A percentile compares a stretch with the other conserved stretches of the same genome.
Evolutionary conservation across 2,888 invertebrate genomes (phyloP).

Genomic region (Latrodectus elegans): DNA sequence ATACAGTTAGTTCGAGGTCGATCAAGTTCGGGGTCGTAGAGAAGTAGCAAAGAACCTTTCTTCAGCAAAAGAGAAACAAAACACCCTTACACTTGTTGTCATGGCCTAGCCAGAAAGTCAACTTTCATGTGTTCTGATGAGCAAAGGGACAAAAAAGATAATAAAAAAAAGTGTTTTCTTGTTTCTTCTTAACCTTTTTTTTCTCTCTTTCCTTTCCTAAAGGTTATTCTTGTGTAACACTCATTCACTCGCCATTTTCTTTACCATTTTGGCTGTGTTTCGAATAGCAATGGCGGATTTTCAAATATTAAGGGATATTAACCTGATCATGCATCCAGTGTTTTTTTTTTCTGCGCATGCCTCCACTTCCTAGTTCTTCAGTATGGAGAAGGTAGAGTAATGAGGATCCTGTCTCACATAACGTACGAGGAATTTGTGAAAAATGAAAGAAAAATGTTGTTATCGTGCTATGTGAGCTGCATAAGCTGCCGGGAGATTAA

Average conservation of each 20-base stretch:
- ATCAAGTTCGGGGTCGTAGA: constrained; percentile 57
- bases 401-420: no score
- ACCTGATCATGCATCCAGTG: no score
- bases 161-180: constrained; percentile 23
- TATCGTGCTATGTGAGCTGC: no score
- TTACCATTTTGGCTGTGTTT: neutral
- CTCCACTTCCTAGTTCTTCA: neutral
- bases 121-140: constrained; percentile 22
- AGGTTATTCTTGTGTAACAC: constrained; percentile 8
- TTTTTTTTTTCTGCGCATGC: neutral
- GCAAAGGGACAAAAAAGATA: neutral
- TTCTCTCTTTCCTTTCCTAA: neutral
- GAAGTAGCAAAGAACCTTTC: constrained; percentile 16
- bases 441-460: no score
- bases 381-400: neutral
- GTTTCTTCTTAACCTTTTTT: constrained; percentile 50
- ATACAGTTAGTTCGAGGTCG: constrained; percentile 54
- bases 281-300: neutral
- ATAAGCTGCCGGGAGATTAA: no score
- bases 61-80: constrained; percentile 16
- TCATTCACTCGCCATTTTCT: neutral
- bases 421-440: no score
- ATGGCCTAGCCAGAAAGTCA: constrained; percentile 47
- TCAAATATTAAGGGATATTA: neutral
- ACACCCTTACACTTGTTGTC: constrained; percentile 28